Percentiles rank a stretch among this genome's conserved stretches.
These are phyloP conservation scores for Cathartes aura DNA, from an alignment of 2,113 vertebrate genomes.

Conservation along the genomic window DNA sequence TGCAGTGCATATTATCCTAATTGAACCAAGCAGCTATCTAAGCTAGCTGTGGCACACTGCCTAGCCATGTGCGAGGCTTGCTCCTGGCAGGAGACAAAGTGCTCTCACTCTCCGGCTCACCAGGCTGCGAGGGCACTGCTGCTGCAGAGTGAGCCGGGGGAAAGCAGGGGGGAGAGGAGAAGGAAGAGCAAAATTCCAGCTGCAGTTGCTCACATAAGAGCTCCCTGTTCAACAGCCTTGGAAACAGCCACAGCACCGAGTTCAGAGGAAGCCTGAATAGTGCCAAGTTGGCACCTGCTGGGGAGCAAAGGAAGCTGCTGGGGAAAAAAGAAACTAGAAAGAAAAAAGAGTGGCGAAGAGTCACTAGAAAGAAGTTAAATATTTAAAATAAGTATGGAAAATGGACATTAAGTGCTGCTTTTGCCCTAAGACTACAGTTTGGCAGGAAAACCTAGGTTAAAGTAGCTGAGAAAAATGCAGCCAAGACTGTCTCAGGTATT, in stretches of 20 bases:
- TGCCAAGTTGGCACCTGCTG: slow-evolving; percentile 68
- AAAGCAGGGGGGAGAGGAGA: neutral
- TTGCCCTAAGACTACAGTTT: neutral
- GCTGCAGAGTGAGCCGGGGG: neutral
- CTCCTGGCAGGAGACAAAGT: neutral
- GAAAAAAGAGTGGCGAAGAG: neutral
- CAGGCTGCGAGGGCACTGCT: neutral
- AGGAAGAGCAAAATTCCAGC: slow-evolving; percentile 51
- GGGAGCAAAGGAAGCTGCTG: slow-evolving; percentile 48
- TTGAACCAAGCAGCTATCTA: neutral
- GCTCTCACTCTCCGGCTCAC: neutral
- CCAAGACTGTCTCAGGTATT: neutral
- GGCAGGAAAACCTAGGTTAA: neutral
- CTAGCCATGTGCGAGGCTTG: neutral
- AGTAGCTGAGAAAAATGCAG: neutral
- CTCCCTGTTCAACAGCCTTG: slow-evolving; percentile 62
- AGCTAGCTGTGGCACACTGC: neutral
- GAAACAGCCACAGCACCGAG: slow-evolving; percentile 14
- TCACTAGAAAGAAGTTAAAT: neutral
- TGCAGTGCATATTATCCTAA: neutral
- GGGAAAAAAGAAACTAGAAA: neutral
- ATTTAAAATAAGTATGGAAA: neutral
- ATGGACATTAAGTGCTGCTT: neutral
- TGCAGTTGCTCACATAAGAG: slow-evolving; percentile 58
- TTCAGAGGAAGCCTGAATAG: slow-evolving; percentile 29